Percentiles rank a stretch among this genome's conserved stretches.
These are phyloP conservation scores for Drosophila eohydei DNA, from an alignment of 2,888 invertebrate species.

Conservation along the genomic window DNA sequence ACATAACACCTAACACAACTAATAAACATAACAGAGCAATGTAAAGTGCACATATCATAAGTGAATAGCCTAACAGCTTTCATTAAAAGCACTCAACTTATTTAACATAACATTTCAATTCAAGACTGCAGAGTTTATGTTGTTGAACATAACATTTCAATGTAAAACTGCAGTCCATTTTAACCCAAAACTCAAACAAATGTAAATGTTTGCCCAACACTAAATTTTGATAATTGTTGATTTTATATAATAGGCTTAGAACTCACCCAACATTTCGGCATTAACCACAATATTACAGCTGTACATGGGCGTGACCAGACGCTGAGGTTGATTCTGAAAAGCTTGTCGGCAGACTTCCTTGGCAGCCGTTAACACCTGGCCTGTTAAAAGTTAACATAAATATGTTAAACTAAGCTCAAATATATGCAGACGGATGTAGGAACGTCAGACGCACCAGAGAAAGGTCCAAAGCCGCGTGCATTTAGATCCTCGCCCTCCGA, in stretches of 20 bases:
- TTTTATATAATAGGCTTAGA: background rate
- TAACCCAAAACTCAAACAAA: background rate
- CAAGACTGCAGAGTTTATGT: background rate
- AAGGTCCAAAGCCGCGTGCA: slow-evolving; percentile 84
- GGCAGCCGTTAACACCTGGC: slow-evolving; percentile 95
- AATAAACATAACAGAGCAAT: background rate
- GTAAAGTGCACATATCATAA: background rate
- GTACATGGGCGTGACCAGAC: slow-evolving; percentile 98
- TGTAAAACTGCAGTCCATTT: background rate
- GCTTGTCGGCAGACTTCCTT: slow-evolving; percentile 95
- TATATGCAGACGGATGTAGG: background rate
- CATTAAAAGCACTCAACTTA: background rate
- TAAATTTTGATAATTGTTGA: background rate
- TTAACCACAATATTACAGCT: slow-evolving; percentile 92
- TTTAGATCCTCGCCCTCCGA: slow-evolving; percentile 83
- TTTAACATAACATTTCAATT: background rate
- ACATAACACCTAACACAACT: background rate
- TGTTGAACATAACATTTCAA: background rate
- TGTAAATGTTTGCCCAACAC: background rate
- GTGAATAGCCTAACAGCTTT: background rate
- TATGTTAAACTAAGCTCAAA: background rate
- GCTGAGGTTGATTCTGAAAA: slow-evolving; percentile 94
- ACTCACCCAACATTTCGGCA: slow-evolving; percentile 94
- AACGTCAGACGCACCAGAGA: slow-evolving; percentile 85
- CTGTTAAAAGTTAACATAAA: slow-evolving; percentile 82